phyloP scores from a whole-genome alignment of 2,888 invertebrate genomes.

The Drosophila merina region DNA sequence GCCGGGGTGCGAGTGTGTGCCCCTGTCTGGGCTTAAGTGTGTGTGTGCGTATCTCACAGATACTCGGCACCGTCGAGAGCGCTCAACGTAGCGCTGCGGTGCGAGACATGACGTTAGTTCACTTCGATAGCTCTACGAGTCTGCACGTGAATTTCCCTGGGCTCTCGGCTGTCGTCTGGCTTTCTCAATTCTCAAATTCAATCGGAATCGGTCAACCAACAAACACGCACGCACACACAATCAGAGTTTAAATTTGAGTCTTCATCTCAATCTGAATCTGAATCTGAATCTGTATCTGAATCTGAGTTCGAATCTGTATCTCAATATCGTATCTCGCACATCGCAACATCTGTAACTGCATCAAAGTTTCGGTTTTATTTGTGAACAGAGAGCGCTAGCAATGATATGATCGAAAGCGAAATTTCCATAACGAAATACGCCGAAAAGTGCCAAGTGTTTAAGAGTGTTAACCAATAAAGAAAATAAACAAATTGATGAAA shows the following conservation, averaged over 20 bases:
- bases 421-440: conserved; percentile 3
- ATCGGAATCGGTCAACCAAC: conserved; percentile 42
- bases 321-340: conserved; percentile 9
- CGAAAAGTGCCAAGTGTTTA: conserved; percentile 31
- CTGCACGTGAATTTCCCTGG: conserved; percentile 83
- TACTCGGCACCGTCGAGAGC: conserved; percentile 47
- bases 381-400: conserved; percentile 1
- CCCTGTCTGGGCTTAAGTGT: conserved; percentile 10
- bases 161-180: conserved; percentile 61
- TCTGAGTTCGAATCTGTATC: conserved; percentile 9
- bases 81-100: conserved; percentile 81
- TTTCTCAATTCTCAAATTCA: conserved; percentile 46
- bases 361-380: background rate
- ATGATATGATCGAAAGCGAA: conserved; percentile 7
- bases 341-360: conserved; percentile 4
- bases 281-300: conserved; percentile 16
- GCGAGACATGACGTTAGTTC: conserved; percentile 84
- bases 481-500: conserved; percentile 27
- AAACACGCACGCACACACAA: conserved; percentile 4
- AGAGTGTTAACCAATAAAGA: conserved; percentile 13
- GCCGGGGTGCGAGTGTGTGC: conserved; percentile 15
- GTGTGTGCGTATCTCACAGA: conserved; percentile 14
- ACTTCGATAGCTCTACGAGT: conserved; percentile 85
- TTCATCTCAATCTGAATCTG: conserved; percentile 17
- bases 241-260: conserved; percentile 2